Evolutionary conservation across 1,140 invertebrate species (phyloP).

Genomic region (Sitodiplosis mosellana): DNA sequence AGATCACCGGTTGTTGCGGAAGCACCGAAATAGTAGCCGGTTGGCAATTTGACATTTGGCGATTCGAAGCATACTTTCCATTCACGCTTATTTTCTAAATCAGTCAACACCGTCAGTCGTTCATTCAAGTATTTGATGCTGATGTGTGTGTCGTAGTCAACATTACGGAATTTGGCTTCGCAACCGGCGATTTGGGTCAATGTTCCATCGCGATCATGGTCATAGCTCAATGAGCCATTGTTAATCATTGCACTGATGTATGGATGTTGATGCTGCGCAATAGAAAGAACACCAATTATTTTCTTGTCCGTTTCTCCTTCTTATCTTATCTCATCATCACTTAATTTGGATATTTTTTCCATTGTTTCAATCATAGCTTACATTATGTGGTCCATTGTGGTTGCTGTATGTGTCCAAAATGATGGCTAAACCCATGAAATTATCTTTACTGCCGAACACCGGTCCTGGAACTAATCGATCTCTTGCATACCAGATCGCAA

Average conservation of each 20-base stretch:
- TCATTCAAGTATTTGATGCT: slow-evolving; percentile 85
- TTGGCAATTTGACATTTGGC: slow-evolving; percentile 82
- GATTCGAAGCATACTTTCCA: slow-evolving; percentile 89
- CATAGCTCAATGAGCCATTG: slow-evolving; percentile 88
- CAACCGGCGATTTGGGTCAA: slow-evolving; percentile 91
- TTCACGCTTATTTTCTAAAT: slow-evolving; percentile 75
- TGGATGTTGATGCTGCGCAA: slow-evolving; percentile 80
- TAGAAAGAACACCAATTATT: no score
- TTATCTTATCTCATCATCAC: no score
- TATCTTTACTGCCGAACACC: slow-evolving; percentile 91
- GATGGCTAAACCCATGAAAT: slow-evolving; percentile 79
- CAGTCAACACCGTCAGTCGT: slow-evolving; percentile 69
- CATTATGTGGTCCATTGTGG: slow-evolving; percentile 96
- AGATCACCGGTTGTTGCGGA: slow-evolving; percentile 93
- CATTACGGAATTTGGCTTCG: slow-evolving; percentile 85
- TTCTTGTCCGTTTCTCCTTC: no score
- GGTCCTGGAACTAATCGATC: slow-evolving; percentile 70
- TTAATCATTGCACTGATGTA: slow-evolving; percentile 98
- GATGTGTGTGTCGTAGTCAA: slow-evolving; percentile 78
- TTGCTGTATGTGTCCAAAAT: slow-evolving; percentile 98
- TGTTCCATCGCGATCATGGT: slow-evolving; percentile 96
- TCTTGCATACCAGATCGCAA: slow-evolving; percentile 87
- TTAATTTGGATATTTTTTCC: background rate
- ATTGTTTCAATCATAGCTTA: slow-evolving; percentile 28
- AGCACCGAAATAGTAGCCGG: slow-evolving; percentile 88